Conservation (phyloP, 2,113 vertebrate species). For the Larimichthys polyactis region DNA sequence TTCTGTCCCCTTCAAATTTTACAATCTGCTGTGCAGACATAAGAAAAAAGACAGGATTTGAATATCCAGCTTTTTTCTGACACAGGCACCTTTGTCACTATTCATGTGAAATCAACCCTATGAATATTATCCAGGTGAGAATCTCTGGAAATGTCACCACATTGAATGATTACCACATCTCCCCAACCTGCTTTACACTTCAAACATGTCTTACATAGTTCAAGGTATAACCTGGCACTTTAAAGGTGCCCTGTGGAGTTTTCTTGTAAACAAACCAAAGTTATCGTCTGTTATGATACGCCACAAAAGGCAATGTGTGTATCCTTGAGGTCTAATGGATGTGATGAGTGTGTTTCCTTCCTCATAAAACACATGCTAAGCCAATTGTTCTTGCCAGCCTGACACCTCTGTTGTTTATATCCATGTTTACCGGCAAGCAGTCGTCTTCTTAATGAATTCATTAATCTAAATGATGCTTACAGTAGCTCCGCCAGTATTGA, state of each 20-base stretch:
- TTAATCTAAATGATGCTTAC: not conserved
- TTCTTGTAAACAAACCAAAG: no score
- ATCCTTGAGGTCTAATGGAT: not conserved
- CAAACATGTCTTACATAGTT: no score
- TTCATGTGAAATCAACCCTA: not conserved
- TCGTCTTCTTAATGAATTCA: not conserved
- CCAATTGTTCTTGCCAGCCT: not conserved
- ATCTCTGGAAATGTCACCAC: not conserved
- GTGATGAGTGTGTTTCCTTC: not conserved
- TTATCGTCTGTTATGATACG: not conserved
- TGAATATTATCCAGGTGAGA: not conserved
- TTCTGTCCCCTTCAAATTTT: not conserved
- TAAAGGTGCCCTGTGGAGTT: no score
- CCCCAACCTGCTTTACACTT: not conserved
- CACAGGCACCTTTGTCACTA: not conserved
- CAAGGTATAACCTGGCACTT: no score
- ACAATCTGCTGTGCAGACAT: not conserved
- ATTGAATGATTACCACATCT: no score
- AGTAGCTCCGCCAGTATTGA: constrained; percentile 21
- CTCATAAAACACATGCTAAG: not conserved
- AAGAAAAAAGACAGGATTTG: not conserved
- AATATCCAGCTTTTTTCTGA: not conserved
- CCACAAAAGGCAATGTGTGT: not conserved
- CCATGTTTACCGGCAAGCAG: not conserved
- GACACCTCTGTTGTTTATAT: not conserved